These are phyloP conservation scores for Mionectes macconnelli DNA, from an alignment of 2,113 vertebrate species.

Conservation along the genomic window DNA sequence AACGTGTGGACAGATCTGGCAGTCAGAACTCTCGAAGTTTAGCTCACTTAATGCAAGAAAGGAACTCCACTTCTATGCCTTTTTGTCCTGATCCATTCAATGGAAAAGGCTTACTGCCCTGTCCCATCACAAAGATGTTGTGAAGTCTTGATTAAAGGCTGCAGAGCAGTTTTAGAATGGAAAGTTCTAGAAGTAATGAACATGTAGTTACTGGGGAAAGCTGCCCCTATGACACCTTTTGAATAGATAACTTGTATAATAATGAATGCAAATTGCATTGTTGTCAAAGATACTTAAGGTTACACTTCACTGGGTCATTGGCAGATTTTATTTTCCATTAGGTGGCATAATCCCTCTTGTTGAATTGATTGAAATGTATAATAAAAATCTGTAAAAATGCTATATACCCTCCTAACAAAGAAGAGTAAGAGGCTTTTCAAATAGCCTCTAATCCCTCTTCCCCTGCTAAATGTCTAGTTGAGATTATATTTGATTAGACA, in stretches of 20 bases:
- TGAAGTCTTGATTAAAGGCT: neutral
- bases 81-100: neutral
- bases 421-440: constrained; percentile 72
- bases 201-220: neutral
- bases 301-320: constrained; percentile 52
- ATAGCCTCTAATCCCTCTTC: constrained; percentile 67
- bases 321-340: constrained; percentile 65
- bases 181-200: neutral
- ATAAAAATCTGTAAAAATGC: constrained; percentile 64
- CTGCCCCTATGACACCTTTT: neutral
- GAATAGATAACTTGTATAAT: neutral
- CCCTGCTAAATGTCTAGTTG: constrained; percentile 69
- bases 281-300: constrained; percentile 55
- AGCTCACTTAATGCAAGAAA: neutral
- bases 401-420: constrained; percentile 54
- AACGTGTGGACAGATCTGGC: neutral
- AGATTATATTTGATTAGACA: constrained; percentile 75
- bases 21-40: neutral
- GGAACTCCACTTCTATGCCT: neutral
- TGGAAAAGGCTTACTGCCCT: neutral
- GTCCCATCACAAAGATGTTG: neutral
- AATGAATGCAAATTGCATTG: constrained; percentile 27
- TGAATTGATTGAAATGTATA: constrained; percentile 63
- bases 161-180: neutral
- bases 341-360: constrained; percentile 66